Evolutionary conservation across 2,113 vertebrate species (phyloP).

Genomic region (Pelvicachromis taeniatus): DNA sequence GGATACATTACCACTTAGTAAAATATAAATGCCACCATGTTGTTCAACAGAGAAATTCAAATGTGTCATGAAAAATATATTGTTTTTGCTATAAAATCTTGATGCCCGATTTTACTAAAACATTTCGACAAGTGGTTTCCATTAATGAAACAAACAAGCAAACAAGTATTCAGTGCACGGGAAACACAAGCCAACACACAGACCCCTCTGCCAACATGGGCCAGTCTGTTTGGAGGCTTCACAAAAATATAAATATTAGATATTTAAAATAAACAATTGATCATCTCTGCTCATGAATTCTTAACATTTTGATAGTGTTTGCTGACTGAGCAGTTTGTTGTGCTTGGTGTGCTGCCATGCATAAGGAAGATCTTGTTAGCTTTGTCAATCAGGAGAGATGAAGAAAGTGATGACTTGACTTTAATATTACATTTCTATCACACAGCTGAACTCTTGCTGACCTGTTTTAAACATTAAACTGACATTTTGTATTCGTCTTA

Average conservation of each 20-base stretch:
- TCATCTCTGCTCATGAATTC: constrained; percentile 64
- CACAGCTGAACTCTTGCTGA: background rate
- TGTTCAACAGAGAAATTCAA: constrained; percentile 77
- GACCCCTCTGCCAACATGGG: constrained; percentile 65
- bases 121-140: constrained; percentile 71
- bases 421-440: background rate
- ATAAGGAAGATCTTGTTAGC: constrained; percentile 2
- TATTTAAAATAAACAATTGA: constrained; percentile 75
- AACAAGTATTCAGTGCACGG: constrained; percentile 57
- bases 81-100: constrained; percentile 75
- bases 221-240: constrained; percentile 64
- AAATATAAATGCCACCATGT: constrained; percentile 76
- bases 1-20: constrained; percentile 68
- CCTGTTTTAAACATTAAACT: background rate
- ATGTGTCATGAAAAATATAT: constrained; percentile 78
- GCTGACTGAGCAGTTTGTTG: constrained; percentile 59
- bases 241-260: constrained; percentile 73
- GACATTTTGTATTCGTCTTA: background rate
- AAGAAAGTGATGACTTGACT: background rate
- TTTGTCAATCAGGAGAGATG: constrained; percentile 17
- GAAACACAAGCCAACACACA: constrained; percentile 63
- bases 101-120: constrained; percentile 76
- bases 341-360: constrained; percentile 46
- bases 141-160: constrained; percentile 78
- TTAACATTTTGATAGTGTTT: constrained; percentile 56